Evolutionary conservation across 2,113 vertebrate genomes (phyloP).

Genomic region (Balaeniceps rex): DNA sequence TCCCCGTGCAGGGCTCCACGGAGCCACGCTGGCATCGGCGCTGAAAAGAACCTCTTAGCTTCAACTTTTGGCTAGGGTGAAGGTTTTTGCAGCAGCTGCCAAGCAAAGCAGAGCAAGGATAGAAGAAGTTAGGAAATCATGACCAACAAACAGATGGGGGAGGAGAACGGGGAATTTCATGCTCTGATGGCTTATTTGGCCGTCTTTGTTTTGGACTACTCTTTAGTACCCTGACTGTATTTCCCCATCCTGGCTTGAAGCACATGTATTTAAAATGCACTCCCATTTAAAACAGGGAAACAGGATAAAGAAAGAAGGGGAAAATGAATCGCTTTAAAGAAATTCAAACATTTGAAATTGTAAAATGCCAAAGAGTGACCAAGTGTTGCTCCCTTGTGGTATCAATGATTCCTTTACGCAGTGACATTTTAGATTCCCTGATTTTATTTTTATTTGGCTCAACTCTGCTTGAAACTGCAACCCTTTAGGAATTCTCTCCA

Average conservation of each 20-base stretch:
- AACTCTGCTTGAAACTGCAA: neutral
- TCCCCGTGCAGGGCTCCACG: rapidly evolving
- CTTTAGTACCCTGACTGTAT: neutral
- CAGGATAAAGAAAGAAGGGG: neutral
- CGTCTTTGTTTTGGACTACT: neutral
- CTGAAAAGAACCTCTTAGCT: neutral
- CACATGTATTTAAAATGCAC: rapidly evolving
- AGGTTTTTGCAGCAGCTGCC: neutral
- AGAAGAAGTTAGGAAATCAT: neutral
- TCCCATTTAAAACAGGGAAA: neutral
- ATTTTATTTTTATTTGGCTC: neutral
- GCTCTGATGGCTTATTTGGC: neutral
- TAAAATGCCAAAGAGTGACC: neutral
- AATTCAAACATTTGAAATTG: neutral
- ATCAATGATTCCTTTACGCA: neutral
- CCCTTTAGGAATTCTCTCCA: conserved; percentile 28
- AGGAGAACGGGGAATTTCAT: neutral
- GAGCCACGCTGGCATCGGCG: neutral
- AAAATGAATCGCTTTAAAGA: neutral
- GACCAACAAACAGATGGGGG: neutral
- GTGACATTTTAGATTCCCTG: neutral
- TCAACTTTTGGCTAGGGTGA: neutral
- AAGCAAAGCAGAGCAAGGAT: neutral
- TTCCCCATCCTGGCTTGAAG: neutral
- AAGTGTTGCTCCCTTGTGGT: neutral